These are phyloP conservation scores for Syngnathus scovelli DNA, from an alignment of 2,113 vertebrate genomes.

Conservation along the genomic window DNA sequence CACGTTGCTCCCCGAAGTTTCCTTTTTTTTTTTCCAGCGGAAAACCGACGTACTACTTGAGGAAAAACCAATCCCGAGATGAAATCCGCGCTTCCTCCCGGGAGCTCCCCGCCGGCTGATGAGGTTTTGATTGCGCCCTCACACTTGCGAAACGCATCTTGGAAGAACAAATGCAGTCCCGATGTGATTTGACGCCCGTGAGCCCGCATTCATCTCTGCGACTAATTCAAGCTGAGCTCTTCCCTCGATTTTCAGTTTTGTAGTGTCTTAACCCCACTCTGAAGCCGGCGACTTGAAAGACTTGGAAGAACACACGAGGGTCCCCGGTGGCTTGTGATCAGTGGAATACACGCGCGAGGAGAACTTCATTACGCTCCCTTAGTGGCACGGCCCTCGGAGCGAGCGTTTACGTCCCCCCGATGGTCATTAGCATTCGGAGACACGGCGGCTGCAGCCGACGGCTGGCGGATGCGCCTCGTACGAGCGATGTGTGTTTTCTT, in stretches of 20 bases:
- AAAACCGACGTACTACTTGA: background rate
- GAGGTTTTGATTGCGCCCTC: conserved; percentile 16
- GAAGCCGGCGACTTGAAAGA: background rate
- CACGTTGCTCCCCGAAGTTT: background rate
- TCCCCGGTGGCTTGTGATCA: background rate
- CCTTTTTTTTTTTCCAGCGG: background rate
- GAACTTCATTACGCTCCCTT: conserved; percentile 4
- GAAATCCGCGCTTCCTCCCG: background rate
- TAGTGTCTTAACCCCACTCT: background rate
- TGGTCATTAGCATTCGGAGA: conserved; percentile 10
- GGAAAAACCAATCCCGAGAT: conserved; percentile 9
- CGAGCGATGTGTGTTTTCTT: conserved; percentile 23
- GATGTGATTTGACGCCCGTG: background rate
- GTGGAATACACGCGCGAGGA: background rate
- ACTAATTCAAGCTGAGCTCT: background rate
- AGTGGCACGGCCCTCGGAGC: background rate
- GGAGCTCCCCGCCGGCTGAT: conserved; percentile 15
- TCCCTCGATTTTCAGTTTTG: background rate
- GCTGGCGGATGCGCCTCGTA: conserved; percentile 1
- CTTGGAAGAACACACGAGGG: background rate
- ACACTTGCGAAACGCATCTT: conserved; percentile 3
- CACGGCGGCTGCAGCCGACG: background rate
- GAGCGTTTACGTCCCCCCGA: conserved; percentile 9
- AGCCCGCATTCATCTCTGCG: conserved; percentile 10
- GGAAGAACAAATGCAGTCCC: background rate